Percentiles rank a stretch among this genome's conserved stretches.
phyloP scores from a whole-genome alignment of 2,888 invertebrate species.

The Eupithecia exiguata region DNA sequence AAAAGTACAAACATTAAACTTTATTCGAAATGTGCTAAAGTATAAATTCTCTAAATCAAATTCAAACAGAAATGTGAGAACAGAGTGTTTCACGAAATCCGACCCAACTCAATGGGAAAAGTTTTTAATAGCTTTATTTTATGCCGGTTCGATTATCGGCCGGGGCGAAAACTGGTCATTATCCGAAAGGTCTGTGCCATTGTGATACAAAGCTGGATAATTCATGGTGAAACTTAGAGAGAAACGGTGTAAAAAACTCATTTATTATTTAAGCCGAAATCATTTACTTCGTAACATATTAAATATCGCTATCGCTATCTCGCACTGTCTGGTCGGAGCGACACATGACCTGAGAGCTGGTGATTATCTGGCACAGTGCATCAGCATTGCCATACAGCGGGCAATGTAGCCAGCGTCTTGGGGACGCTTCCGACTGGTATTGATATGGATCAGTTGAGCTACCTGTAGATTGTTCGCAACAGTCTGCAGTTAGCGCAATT shows the following conservation, averaged over 20 bases:
- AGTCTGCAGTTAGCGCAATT: too few species aligned
- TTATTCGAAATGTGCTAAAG: constrained; percentile 7
- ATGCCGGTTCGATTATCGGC: constrained; percentile 64
- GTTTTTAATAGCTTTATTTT: constrained; percentile 70
- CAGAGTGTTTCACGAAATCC: constrained; percentile 36
- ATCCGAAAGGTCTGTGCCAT: constrained; percentile 55
- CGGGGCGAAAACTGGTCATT: constrained; percentile 65
- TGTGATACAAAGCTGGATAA: constrained; percentile 43
- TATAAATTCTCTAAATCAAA: constrained; percentile 23
- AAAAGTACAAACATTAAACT: neutral
- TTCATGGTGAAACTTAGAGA: neutral
- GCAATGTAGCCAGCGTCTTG: too few species aligned
- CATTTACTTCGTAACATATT: neutral
- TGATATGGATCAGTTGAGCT: too few species aligned
- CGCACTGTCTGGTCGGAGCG: too few species aligned
- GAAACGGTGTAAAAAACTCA: neutral
- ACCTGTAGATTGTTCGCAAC: too few species aligned
- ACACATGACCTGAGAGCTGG: too few species aligned
- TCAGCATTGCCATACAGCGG: too few species aligned
- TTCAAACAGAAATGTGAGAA: constrained; percentile 34
- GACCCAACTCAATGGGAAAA: constrained; percentile 46
- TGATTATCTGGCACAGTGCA: too few species aligned
- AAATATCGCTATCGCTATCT: too few species aligned
- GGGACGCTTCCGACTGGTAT: too few species aligned
- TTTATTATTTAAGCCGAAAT: neutral